Conservation (phyloP, 2,113 vertebrate species). For the Eolophus roseicapilla region DNA sequence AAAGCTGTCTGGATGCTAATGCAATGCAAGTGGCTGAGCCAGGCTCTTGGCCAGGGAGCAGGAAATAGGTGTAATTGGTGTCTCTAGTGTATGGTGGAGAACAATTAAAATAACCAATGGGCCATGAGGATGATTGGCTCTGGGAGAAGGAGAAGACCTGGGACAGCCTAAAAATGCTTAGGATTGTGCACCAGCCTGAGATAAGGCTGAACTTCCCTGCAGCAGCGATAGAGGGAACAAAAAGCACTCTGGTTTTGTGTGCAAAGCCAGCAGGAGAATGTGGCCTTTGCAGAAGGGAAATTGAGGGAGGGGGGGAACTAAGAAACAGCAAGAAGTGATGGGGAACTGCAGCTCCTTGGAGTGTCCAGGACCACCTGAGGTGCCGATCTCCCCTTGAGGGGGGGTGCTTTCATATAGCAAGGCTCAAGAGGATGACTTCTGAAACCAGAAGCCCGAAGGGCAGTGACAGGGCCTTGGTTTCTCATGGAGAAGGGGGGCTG, state of each 20-base stretch:
- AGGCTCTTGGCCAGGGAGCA: conserved; percentile 4
- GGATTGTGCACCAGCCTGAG: neutral
- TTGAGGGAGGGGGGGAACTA: neutral
- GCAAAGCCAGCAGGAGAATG: neutral
- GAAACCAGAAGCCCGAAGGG: neutral
- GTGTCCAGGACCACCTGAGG: neutral
- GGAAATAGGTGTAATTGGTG: neutral
- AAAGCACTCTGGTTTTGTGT: neutral
- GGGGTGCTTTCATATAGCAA: neutral
- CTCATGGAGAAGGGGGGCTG: neutral
- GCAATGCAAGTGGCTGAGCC: neutral
- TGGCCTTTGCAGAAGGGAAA: neutral
- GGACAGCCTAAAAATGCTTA: neutral
- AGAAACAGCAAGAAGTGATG: neutral
- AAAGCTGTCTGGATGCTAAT: neutral
- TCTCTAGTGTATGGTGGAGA: neutral
- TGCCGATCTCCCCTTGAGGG: neutral
- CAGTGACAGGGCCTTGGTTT: neutral
- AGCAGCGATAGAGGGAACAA: neutral
- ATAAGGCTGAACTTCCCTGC: neutral
- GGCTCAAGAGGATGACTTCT: neutral
- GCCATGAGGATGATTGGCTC: neutral
- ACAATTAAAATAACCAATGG: neutral
- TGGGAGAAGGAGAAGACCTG: neutral
- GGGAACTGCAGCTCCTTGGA: neutral